Conservation (phyloP, 2,888 invertebrate species). For the Cerceris rybyensis region DNA sequence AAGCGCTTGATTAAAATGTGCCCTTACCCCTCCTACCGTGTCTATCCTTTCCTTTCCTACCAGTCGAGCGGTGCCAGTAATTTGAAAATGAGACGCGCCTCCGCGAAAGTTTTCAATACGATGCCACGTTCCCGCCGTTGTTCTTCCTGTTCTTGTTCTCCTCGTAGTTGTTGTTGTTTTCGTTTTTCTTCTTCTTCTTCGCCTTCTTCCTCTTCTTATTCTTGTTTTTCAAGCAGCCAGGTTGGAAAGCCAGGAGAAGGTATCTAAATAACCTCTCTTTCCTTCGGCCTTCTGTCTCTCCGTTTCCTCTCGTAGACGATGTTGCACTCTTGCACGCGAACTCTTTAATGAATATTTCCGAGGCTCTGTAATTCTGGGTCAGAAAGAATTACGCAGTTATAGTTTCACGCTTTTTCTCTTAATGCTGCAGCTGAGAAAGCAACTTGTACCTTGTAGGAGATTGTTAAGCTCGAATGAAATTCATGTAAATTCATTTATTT, state of each 20-base stretch:
- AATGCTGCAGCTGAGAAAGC: background rate
- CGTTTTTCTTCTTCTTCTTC: conserved; percentile 17
- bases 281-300: background rate
- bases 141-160: conserved; percentile 7
- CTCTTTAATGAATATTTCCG: conserved; percentile 52
- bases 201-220: background rate
- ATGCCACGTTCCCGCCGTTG: conserved; percentile 45
- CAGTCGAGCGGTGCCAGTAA: conserved; percentile 59
- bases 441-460: conserved; percentile 7
- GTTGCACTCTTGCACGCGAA: conserved; percentile 18
- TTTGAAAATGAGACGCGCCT: conserved; percentile 72
- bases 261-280: conserved; percentile 5
- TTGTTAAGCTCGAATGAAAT: background rate
- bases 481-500: background rate
- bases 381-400: conserved; percentile 23
- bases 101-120: conserved; percentile 70
- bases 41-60: conserved; percentile 8
- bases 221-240: conserved; percentile 31
- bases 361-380: conserved; percentile 33
- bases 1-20: conserved; percentile 75
- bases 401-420: conserved; percentile 19
- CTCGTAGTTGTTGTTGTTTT: conserved; percentile 23
- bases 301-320: conserved; percentile 9
- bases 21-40: conserved; percentile 34
- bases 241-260: conserved; percentile 35